Base-by-base conservation (phyloP, 2,113 vertebrate genomes). In the Burhinus oedicnemus region DNA sequence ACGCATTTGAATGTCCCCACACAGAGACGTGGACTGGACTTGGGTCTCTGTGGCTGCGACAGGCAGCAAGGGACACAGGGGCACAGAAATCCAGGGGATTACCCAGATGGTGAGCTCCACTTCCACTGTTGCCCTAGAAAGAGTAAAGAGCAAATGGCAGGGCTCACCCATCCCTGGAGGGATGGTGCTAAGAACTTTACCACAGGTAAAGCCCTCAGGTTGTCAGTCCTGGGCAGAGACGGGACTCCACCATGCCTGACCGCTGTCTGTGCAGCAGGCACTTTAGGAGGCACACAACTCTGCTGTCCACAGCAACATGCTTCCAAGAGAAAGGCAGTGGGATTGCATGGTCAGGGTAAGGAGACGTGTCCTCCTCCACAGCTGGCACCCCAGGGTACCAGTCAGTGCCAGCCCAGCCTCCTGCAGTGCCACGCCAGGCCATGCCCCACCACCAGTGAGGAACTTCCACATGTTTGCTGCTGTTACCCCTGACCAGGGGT, bases 251-350 rank as follows among this genome's bases (percentile, higher is more conserved):
- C 11, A 0, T 4, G 1, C 7, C 51, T 66, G 60, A 42, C 19
- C 1, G 2, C 44, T 77, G 10, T 25, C 49, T 44, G 19, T 49
- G 12, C 23, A 18, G 27, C 0, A 1, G 36, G 4, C 1, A 0
- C 29, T 77, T 74, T 15, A 65, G 64, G 40, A 51, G 15, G 49
- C 34, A 14, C 0, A 0, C 20, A 88, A 30, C 4, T 15, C 19
- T 40, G 15, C 6, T 62, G 40, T 10, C 58, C 23, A 34, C 45
- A 83, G 29, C 38, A 85, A 10, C 5, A 9, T 20, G 51, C n/a
- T 72, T 57, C 49, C 64, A 44, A 66, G 29, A 32, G 42, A 66
- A 45, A 66, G 29, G 42, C 44, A 15, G 27, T 16, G 36, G 36
- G 27, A 15, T 11, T 34, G 21, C 15, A 2, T 5, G 23, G 27